These are phyloP conservation scores for Chaenodraco wilsoni DNA, from an alignment of 2,797 vertebrate species.

Conservation along the genomic window DNA sequence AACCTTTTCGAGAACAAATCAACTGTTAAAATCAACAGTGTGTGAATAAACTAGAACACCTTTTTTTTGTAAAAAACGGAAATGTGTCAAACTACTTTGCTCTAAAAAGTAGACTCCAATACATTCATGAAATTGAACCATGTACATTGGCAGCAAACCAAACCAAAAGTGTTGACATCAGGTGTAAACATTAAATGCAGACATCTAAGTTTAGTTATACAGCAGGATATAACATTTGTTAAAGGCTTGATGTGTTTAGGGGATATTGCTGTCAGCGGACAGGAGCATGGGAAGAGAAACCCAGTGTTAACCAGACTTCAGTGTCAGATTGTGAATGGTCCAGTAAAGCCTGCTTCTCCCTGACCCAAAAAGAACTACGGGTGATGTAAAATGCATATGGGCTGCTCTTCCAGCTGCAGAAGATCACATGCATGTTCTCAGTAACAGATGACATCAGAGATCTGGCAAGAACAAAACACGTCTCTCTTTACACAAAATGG, in stretches of 20 bases:
- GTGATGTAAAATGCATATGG: constrained; percentile 74
- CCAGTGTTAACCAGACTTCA: constrained; percentile 60
- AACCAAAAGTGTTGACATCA: constrained; percentile 47
- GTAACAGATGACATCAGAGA: constrained; percentile 73
- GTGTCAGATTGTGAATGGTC: constrained; percentile 69
- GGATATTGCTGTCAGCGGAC: constrained; percentile 47
- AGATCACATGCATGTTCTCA: constrained; percentile 71
- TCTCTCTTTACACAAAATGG: constrained; percentile 64
- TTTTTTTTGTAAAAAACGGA: neutral
- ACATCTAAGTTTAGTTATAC: constrained; percentile 43
- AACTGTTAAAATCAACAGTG: constrained; percentile 1
- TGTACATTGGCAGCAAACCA: constrained; percentile 36
- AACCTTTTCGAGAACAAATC: constrained; percentile 5
- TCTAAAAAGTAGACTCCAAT: constrained; percentile 21
- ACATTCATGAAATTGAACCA: constrained; percentile 34
- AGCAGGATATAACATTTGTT: constrained; percentile 32
- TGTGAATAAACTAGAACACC: constrained; percentile 6
- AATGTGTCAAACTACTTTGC: constrained; percentile 34
- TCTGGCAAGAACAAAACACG: constrained; percentile 69
- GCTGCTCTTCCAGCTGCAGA: constrained; percentile 71
- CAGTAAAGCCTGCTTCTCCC: constrained; percentile 67
- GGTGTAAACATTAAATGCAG: constrained; percentile 49
- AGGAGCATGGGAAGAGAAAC: constrained; percentile 54
- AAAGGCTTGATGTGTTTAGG: constrained; percentile 45
- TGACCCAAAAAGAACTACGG: constrained; percentile 68